A percentile compares a stretch with the other conserved stretches of the same genome.
phyloP scores from a whole-genome alignment of 2,113 vertebrate genomes.

The Eublepharis macularius region DNA sequence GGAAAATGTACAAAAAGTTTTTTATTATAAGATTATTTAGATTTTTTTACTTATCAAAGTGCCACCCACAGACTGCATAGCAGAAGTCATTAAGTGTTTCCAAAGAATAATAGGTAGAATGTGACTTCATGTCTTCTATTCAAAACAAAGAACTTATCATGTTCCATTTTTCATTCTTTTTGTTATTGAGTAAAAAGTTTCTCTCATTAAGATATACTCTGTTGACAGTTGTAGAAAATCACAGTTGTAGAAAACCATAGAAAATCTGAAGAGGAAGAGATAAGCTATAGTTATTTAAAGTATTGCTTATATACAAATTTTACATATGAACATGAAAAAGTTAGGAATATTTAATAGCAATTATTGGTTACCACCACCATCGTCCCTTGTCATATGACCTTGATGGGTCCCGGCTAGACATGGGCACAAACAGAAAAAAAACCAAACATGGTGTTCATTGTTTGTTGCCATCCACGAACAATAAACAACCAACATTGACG shows the following conservation, averaged over 20 bases:
- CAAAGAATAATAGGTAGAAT: conserved; percentile 33
- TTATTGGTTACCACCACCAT: background rate
- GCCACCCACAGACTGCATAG: conserved; percentile 3
- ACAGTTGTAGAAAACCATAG: accelerated
- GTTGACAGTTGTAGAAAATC: background rate
- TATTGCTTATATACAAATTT: background rate
- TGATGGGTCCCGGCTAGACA: no score
- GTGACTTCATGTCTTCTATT: background rate
- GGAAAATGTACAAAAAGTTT: conserved; percentile 26
- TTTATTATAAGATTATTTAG: conserved; percentile 23
- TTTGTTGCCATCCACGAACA: no score
- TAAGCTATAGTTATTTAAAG: background rate
- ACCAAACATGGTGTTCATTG: no score
- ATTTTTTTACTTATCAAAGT: conserved; percentile 37
- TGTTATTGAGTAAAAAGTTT: background rate
- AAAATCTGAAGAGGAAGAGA: background rate
- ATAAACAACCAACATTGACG: no score
- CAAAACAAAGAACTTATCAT: background rate
- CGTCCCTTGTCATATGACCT: no score
- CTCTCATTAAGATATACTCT: conserved; percentile 16
- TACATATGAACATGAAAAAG: background rate
- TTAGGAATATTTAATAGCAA: background rate
- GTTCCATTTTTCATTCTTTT: conserved; percentile 1
- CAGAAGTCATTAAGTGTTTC: conserved; percentile 30
- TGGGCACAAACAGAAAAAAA: no score